Percentiles rank a stretch among this genome's conserved stretches.
Conservation (phyloP, 2,797 vertebrate genomes). For the Hoplostethus atlanticus region DNA sequence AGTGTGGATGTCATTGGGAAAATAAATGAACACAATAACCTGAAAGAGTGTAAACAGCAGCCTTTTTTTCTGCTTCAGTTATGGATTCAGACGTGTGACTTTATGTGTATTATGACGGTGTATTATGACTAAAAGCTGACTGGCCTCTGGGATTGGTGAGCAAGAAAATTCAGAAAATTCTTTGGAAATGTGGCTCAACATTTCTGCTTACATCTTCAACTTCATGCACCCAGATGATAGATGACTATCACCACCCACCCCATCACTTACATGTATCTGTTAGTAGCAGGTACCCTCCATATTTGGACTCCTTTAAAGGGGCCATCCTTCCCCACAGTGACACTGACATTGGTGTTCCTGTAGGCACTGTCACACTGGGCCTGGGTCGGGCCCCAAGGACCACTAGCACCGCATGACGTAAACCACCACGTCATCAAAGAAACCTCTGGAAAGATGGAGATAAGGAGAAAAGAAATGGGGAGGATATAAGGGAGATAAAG, state of each 20-base stretch:
- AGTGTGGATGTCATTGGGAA: too few species aligned
- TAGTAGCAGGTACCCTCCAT: conserved; percentile 89
- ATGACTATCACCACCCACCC: background rate
- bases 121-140: too few species aligned
- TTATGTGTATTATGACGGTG: background rate
- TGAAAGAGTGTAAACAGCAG: too few species aligned
- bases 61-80: too few species aligned
- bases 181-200: background rate
- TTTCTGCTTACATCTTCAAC: background rate
- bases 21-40: too few species aligned
- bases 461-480: background rate
- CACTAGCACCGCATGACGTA: conserved; percentile 90
- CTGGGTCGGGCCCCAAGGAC: conserved; percentile 89
- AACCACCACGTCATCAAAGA: conserved; percentile 89
- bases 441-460: conserved; percentile 72
- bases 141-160: background rate
- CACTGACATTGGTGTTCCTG: conserved; percentile 86
- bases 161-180: background rate
- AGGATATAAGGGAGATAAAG: background rate
- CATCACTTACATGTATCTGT: conserved; percentile 86
- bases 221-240: background rate
- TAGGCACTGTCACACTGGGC: conserved; percentile 91
- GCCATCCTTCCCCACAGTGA: conserved; percentile 86
- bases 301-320: conserved; percentile 88
- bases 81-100: background rate